Evolutionary conservation across 2,113 vertebrate species (phyloP).

Genomic region (Abramis brama): DNA sequence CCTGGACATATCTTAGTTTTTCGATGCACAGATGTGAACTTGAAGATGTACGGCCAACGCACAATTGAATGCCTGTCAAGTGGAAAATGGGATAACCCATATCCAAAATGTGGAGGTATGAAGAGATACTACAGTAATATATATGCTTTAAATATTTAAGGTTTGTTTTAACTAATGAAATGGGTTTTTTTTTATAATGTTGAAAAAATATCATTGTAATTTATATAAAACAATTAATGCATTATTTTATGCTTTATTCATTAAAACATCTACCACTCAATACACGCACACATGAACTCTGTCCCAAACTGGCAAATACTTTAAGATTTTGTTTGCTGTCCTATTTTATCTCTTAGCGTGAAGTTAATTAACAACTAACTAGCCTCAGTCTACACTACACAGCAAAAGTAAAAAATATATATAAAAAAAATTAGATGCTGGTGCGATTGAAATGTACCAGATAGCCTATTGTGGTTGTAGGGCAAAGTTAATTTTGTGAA

Average conservation of each 20-base stretch:
- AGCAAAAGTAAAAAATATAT: too few relatives aligned
- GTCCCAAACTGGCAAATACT: too few relatives aligned
- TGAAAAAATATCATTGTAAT: not conserved
- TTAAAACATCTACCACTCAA: not conserved
- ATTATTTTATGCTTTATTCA: not conserved
- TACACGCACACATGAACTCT: too few relatives aligned
- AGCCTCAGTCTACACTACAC: too few relatives aligned
- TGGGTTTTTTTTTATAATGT: too few relatives aligned
- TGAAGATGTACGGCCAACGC: constrained; percentile 58
- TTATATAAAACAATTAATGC: not conserved
- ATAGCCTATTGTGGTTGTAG: too few relatives aligned
- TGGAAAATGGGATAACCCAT: constrained; percentile 73
- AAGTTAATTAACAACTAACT: too few relatives aligned
- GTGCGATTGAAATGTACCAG: too few relatives aligned
- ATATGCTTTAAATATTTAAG: not conserved
- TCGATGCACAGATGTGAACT: constrained; percentile 64
- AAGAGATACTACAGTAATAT: not conserved
- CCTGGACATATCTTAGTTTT: constrained; percentile 77
- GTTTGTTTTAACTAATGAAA: not conserved
- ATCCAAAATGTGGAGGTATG: constrained; percentile 80
- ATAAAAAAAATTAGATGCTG: too few relatives aligned
- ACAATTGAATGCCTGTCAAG: constrained; percentile 73
- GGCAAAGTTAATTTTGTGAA: too few relatives aligned
- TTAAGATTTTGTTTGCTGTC: too few relatives aligned
- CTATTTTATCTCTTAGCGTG: too few relatives aligned